A percentile compares a stretch with the other conserved stretches of the same genome.
These are phyloP conservation scores for Cyprinodon brontotheroides DNA, from an alignment of 2,113 vertebrate species.

Conservation along the genomic window DNA sequence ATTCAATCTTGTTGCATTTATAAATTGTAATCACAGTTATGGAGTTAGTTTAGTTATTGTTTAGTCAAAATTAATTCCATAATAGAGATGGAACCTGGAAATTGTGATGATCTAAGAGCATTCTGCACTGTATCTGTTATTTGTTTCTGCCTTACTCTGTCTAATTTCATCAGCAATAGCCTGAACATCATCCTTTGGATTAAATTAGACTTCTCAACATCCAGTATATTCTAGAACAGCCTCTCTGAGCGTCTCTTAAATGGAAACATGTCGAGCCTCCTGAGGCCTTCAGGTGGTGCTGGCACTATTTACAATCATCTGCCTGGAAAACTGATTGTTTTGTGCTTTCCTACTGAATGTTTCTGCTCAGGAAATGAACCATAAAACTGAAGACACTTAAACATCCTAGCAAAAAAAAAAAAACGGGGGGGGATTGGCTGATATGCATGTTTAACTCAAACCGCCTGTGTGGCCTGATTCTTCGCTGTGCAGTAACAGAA, in stretches of 20 bases:
- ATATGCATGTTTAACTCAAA: slow-evolving; percentile 19
- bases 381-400: slow-evolving; percentile 22
- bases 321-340: slow-evolving; percentile 25
- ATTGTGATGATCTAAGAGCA: neutral
- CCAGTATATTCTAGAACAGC: too few relatives aligned
- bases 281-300: slow-evolving; percentile 59
- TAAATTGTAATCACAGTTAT: neutral
- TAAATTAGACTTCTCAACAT: too few relatives aligned
- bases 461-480: neutral
- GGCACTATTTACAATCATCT: slow-evolving; percentile 22
- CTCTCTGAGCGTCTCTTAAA: neutral
- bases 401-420: slow-evolving; percentile 8
- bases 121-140: neutral
- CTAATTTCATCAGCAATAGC: too few relatives aligned
- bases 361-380: slow-evolving; percentile 20
- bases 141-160: neutral
- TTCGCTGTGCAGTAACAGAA: neutral
- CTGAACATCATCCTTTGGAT: too few relatives aligned
- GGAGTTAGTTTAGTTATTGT: neutral
- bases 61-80: neutral
- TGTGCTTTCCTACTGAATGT: slow-evolving; percentile 5
- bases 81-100: neutral
- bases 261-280: slow-evolving; percentile 23
- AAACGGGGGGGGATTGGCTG: slow-evolving; percentile 3
- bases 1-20: neutral